phyloP scores from a whole-genome alignment of 2,113 vertebrate species.

The Prunella fulvescens region DNA sequence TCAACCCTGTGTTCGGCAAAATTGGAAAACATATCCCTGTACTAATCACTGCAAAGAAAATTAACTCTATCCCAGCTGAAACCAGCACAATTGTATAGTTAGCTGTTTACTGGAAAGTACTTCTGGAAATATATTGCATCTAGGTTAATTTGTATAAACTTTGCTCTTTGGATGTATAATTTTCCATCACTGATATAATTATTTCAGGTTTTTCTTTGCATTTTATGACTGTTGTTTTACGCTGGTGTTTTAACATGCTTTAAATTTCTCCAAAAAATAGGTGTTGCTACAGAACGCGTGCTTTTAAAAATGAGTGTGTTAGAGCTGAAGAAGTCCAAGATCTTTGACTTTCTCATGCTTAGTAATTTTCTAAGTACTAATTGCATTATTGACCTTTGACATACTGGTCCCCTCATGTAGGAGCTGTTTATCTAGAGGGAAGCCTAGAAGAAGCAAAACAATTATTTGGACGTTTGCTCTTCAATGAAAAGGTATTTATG shows the following conservation, averaged over 20 bases:
- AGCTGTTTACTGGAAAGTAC: neutral
- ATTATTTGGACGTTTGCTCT: slow-evolving; percentile 93
- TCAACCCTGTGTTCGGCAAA: neutral
- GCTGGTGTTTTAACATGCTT: neutral
- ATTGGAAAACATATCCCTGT: neutral
- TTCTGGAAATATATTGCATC: neutral
- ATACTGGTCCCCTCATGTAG: slow-evolving; percentile 57
- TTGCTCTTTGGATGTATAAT: neutral
- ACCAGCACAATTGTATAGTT: neutral
- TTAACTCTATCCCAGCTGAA: neutral
- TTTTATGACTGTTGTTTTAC: neutral
- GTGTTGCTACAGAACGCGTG: neutral
- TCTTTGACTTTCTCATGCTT: neutral
- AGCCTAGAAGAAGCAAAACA: slow-evolving; percentile 91
- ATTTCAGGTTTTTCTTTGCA: neutral
- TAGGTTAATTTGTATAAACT: neutral
- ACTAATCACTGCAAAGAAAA: neutral
- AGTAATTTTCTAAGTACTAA: slow-evolving; percentile 27
- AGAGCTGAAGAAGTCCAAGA: neutral
- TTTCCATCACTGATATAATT: neutral
- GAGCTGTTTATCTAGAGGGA: slow-evolving; percentile 95
- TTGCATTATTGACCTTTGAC: neutral
- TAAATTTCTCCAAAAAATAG: neutral
- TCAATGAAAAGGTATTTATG: slow-evolving; percentile 85
- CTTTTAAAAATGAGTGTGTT: neutral